These are phyloP conservation scores for Phalera bucephala DNA, from an alignment of 2,888 invertebrate species.

Conservation along the genomic window DNA sequence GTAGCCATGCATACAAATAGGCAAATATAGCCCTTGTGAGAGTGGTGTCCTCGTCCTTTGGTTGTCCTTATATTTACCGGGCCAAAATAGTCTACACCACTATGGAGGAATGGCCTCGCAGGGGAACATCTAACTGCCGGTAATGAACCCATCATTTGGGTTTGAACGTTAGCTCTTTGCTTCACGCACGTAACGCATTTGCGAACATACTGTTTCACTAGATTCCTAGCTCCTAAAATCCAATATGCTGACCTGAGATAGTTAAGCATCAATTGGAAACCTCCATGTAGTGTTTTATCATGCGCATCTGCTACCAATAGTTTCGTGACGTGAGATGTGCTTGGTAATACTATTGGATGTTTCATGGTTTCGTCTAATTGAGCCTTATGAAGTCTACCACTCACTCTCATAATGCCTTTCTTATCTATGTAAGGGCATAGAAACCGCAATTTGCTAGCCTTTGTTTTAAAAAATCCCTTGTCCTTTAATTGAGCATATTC, in stretches of 20 bases:
- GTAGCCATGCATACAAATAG: too few relatives aligned
- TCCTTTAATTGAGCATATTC: too few relatives aligned
- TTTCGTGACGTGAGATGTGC: neutral
- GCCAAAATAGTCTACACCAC: too few relatives aligned
- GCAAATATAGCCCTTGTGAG: constrained; percentile 6
- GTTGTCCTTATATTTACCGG: too few relatives aligned
- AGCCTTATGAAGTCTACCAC: too few relatives aligned
- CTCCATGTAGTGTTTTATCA: constrained; percentile 26
- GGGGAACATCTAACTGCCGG: constrained; percentile 21
- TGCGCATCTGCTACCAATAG: constrained; percentile 15
- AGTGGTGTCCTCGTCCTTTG: too few relatives aligned
- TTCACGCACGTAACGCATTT: constrained; percentile 16
- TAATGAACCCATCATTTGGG: constrained; percentile 17
- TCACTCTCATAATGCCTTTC: too few relatives aligned
- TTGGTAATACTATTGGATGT: too few relatives aligned
- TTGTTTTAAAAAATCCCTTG: too few relatives aligned
- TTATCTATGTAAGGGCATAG: too few relatives aligned
- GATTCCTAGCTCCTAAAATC: constrained; percentile 16
- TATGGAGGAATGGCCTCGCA: constrained; percentile 6
- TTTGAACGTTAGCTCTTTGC: constrained; percentile 4
- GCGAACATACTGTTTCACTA: neutral
- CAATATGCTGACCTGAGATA: constrained; percentile 23
- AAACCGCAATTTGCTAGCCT: too few relatives aligned
- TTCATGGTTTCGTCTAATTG: too few relatives aligned
- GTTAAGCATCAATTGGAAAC: constrained; percentile 23